Evolutionary conservation across 1,140 invertebrate species (phyloP).

Genomic region (Stegodyphus mimosarum): DNA sequence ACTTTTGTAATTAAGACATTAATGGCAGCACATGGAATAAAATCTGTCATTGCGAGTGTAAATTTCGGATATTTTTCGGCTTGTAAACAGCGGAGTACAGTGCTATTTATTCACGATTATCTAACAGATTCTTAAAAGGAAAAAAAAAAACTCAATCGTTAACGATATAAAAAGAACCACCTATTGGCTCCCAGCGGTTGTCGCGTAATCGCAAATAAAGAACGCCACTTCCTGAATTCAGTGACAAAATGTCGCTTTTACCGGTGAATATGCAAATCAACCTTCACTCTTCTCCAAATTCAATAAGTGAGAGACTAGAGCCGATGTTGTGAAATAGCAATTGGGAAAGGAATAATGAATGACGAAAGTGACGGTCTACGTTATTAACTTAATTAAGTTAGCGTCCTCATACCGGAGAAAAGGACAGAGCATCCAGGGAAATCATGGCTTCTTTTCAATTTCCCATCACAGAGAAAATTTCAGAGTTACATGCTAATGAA

Average conservation of each 20-base stretch:
- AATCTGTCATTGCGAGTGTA: no score
- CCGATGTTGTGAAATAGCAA: slow-evolving; percentile 32
- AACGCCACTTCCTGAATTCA: not conserved
- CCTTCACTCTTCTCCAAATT: slow-evolving; percentile 7
- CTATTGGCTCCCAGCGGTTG: not conserved
- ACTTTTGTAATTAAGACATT: no score
- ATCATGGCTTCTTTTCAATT: slow-evolving; percentile 47
- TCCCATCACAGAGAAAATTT: slow-evolving; percentile 44
- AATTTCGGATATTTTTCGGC: no score
- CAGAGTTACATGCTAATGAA: slow-evolving; percentile 47
- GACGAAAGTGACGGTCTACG: slow-evolving; percentile 51
- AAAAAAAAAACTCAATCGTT: not conserved
- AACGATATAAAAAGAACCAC: not conserved
- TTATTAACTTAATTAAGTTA: slow-evolving; percentile 56
- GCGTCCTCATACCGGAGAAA: not conserved
- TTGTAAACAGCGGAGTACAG: no score
- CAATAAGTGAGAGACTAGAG: slow-evolving; percentile 18
- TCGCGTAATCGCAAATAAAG: slow-evolving; percentile 9
- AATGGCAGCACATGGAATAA: no score
- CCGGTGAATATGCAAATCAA: slow-evolving; percentile 21
- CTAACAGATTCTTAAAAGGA: not conserved
- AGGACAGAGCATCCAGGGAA: slow-evolving; percentile 20
- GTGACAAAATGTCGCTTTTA: not conserved
- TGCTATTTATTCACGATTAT: no score
- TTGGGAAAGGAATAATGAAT: slow-evolving; percentile 29